A percentile compares a stretch with the other conserved stretches of the same genome.
Evolutionary conservation across 2,888 invertebrate genomes (phyloP).

Genomic region (Chloroclysta siterata): DNA sequence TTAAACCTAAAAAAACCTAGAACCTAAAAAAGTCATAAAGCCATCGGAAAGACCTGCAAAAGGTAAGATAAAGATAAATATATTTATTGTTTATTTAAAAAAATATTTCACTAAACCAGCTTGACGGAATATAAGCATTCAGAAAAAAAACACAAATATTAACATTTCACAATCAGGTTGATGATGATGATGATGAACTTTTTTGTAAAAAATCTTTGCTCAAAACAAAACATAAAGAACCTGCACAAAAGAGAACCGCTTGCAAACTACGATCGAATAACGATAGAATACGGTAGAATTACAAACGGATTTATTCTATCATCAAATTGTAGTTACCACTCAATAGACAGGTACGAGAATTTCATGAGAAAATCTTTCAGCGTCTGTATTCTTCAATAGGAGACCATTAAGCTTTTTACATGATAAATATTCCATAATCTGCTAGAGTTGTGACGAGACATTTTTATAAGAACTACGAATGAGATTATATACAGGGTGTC

Average conservation of each 20-base stretch:
- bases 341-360: conserved; percentile 13
- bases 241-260: not conserved
- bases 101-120: too few relatives aligned
- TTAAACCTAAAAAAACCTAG: too few relatives aligned
- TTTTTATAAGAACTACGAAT: not conserved
- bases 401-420: conserved; percentile 29
- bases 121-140: too few relatives aligned
- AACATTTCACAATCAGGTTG: too few relatives aligned
- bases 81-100: too few relatives aligned
- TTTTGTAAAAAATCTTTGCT: too few relatives aligned
- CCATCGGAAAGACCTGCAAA: too few relatives aligned
- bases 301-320: conserved; percentile 5
- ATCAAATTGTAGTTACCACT: conserved; percentile 12
- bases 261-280: not conserved
- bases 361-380: conserved; percentile 14
- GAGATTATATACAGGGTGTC: too few relatives aligned
- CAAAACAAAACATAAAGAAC: not conserved
- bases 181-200: too few relatives aligned
- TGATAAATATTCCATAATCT: conserved; percentile 20
- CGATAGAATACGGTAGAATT: not conserved
- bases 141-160: too few relatives aligned
- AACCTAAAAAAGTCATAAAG: too few relatives aligned
- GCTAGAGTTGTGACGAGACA: not conserved
- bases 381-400: conserved; percentile 23
- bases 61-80: too few relatives aligned